Evolutionary conservation across 2,113 vertebrate genomes (phyloP).

Genomic region (Mugil cephalus): DNA sequence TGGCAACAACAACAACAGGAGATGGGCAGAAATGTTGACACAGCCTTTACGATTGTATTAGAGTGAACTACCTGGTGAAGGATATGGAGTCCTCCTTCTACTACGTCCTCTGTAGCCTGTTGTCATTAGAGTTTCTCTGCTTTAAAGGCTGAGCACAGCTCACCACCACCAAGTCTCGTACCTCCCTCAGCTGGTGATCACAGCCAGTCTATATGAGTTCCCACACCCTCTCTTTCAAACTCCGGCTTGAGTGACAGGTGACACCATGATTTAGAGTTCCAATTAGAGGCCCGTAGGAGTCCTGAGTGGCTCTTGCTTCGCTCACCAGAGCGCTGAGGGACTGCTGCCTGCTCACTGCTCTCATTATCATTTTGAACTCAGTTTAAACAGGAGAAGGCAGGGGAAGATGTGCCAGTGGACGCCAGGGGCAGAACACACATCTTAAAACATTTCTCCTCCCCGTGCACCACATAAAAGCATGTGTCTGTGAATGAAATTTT

Average conservation of each 20-base stretch:
- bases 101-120: conserved; percentile 50
- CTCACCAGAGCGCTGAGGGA: conserved; percentile 80
- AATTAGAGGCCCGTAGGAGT: conserved; percentile 84
- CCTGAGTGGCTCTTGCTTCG: conserved; percentile 73
- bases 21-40: conserved; percentile 32
- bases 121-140: conserved; percentile 69
- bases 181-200: conserved; percentile 76
- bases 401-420: conserved; percentile 78
- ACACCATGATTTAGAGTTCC: conserved; percentile 86
- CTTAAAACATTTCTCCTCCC: conserved; percentile 80
- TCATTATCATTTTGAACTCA: conserved; percentile 93
- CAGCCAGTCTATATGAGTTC: conserved; percentile 62
- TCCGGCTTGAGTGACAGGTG: conserved; percentile 84
- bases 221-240: conserved; percentile 64
- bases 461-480: conserved; percentile 79
- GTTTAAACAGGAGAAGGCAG: conserved; percentile 85
- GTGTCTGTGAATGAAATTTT: conserved; percentile 83
- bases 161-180: conserved; percentile 47
- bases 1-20: conserved; percentile 50
- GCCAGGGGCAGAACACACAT: conserved; percentile 80
- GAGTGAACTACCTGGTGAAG: conserved; percentile 59
- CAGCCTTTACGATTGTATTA: conserved; percentile 38
- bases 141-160: conserved; percentile 71
- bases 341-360: conserved; percentile 83
- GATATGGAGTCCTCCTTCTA: conserved; percentile 54